These are phyloP conservation scores for Clivina fossor DNA, from an alignment of 2,888 invertebrate genomes.

Conservation along the genomic window DNA sequence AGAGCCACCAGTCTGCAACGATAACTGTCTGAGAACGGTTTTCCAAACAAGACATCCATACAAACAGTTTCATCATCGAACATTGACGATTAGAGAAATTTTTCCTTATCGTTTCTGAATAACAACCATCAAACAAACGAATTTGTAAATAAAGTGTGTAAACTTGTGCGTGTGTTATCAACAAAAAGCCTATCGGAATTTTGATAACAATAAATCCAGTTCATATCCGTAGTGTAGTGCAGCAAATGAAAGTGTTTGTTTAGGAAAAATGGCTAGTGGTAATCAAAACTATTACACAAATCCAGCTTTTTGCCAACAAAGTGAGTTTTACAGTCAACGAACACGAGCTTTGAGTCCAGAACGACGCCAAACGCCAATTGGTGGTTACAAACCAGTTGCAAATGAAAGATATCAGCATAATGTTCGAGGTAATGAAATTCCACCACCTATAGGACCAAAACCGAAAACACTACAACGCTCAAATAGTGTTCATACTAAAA, in stretches of 20 bases:
- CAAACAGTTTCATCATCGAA: not conserved
- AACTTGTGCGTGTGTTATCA: no score
- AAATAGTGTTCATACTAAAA: constrained; percentile 15
- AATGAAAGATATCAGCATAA: constrained; percentile 42
- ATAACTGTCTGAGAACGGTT: constrained; percentile 9
- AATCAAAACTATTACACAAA: constrained; percentile 69
- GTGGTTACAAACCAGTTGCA: constrained; percentile 48
- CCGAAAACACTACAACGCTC: constrained; percentile 36
- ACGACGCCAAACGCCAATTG: constrained; percentile 50
- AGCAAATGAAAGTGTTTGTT: no score
- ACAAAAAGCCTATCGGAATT: no score
- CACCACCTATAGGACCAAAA: constrained; percentile 43
- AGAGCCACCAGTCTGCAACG: constrained; percentile 32
- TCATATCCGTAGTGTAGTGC: no score
- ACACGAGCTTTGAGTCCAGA: constrained; percentile 32
- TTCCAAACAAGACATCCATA: constrained; percentile 12
- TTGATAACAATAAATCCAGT: no score
- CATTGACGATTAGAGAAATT: no score
- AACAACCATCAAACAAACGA: no score
- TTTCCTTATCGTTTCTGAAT: no score
- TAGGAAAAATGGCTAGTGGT: constrained; percentile 20
- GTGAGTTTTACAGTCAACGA: constrained; percentile 60
- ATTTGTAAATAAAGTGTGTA: no score
- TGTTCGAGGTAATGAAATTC: constrained; percentile 34
- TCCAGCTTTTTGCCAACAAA: constrained; percentile 78